Conservation (phyloP, 2,888 invertebrate species). For the Apodemia mormo region DNA sequence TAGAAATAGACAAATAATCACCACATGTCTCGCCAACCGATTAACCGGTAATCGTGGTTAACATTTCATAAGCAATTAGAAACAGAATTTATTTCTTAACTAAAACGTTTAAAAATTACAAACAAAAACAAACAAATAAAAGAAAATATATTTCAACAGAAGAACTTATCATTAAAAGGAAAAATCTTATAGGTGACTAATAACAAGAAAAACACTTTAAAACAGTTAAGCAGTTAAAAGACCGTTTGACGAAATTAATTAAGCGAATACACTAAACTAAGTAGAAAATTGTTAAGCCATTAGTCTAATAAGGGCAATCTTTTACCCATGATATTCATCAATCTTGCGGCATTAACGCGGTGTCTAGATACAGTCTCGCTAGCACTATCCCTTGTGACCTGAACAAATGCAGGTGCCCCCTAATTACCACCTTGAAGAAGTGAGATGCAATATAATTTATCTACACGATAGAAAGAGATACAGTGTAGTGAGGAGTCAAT, state of each 20-base stretch:
- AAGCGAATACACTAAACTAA: constrained; percentile 9
- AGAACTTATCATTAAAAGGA: too few relatives aligned
- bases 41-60: too few relatives aligned
- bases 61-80: too few relatives aligned
- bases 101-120: too few relatives aligned
- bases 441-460: constrained; percentile 43
- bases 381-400: constrained; percentile 63
- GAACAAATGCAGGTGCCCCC: constrained; percentile 74
- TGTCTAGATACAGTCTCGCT: constrained; percentile 67
- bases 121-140: too few relatives aligned
- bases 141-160: too few relatives aligned
- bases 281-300: constrained; percentile 19
- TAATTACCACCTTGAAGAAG: constrained; percentile 62
- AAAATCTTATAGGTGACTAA: too few relatives aligned
- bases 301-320: constrained; percentile 41
- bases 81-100: too few relatives aligned
- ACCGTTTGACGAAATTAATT: constrained; percentile 2
- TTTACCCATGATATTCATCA: constrained; percentile 56
- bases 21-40: too few relatives aligned
- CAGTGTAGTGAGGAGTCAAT: constrained; percentile 57
- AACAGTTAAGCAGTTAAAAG: background rate
- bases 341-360: constrained; percentile 69
- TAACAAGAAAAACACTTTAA: too few relatives aligned
- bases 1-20: too few relatives aligned
- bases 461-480: constrained; percentile 47